phyloP scores from a whole-genome alignment of 2,888 invertebrate species.

The Sminthurides aquaticus region DNA sequence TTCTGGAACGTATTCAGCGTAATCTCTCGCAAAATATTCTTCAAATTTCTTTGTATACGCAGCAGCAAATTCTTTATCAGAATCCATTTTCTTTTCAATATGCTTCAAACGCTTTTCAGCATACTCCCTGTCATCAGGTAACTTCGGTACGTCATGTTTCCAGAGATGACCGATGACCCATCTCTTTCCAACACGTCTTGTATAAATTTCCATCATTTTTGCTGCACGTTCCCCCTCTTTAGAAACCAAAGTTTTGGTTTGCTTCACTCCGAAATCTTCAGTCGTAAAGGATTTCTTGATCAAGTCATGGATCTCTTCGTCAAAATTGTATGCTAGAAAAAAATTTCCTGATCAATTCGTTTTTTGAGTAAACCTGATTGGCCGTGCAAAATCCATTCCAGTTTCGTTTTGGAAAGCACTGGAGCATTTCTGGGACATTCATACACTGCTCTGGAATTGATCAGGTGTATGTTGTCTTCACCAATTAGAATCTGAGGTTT shows the following conservation, averaged over 20 bases:
- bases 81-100: slow-evolving; percentile 1
- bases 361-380: not conserved
- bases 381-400: slow-evolving; percentile 15
- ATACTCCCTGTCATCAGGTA: not conserved
- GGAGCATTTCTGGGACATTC: slow-evolving; percentile 1
- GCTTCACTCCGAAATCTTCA: slow-evolving; percentile 11
- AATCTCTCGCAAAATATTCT: not conserved
- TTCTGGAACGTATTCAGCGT: slow-evolving; percentile 1
- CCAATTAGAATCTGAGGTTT: slow-evolving; percentile 19
- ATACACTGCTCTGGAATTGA: not conserved
- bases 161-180: slow-evolving; percentile 30
- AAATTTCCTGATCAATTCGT: not conserved
- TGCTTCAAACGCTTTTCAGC: not conserved
- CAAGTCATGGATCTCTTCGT: not conserved
- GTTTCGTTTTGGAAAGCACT: not conserved
- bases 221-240: slow-evolving; percentile 1
- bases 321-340: not conserved
- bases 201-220: slow-evolving; percentile 5
- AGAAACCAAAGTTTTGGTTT: not conserved
- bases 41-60: not conserved
- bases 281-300: slow-evolving; percentile 7
- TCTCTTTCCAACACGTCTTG: slow-evolving; percentile 9
- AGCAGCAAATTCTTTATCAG: not conserved
- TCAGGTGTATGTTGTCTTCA: slow-evolving; percentile 11
- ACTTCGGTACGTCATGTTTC: not conserved